Evolutionary conservation across 1,140 invertebrate species (phyloP), one percentile per base, ranked within the genome.

Genomic region (Sycophila sp.): DNA sequence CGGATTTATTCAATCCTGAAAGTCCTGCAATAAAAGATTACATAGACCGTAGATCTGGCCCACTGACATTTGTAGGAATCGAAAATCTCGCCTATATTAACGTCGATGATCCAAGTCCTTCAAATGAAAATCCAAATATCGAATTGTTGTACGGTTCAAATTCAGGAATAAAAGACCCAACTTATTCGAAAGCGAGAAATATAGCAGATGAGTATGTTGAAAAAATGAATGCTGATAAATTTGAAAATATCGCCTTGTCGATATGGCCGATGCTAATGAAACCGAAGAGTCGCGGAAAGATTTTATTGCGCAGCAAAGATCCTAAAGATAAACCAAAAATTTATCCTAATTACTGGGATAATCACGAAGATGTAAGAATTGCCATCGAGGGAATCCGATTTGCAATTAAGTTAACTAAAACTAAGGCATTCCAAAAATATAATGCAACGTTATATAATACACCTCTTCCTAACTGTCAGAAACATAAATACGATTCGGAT

Each of bases 61-160:
- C 93, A 0, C 76, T 94, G n/a, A 90, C 94, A 0, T 87, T 94
- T 2, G 90, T 94, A 0, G 94, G 94, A n/a, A 94, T 92, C 0
- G 95, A 97, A 83, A 93, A 91, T 0, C 78, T 96, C 0, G 89
- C 90, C 2, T 96, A 95, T 76, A 85, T 92, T 73, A 90, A 95
- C 73, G 85, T 93, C 5, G 90, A 92, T 73, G 87, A 91, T 73
- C 89, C 89, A 36, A 82, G 88, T 1, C 87, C 90, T 47, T 81
- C 83, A 7, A 85, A 90, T 49, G 91, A 89, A 28, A 92, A 90
- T 85, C 92, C 94, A 0, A 91, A 95, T 74, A 89, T 95, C 60
- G 93, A 95, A 78, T 76, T 94, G 6, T 85, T 94, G 6, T 90
- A 93, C 75, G n/a, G n/a, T n/a, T n/a, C n/a, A n/a, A n/a, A n/a